Conservation (phyloP, 1,140 invertebrate genomes). For the Idris sp. region DNA sequence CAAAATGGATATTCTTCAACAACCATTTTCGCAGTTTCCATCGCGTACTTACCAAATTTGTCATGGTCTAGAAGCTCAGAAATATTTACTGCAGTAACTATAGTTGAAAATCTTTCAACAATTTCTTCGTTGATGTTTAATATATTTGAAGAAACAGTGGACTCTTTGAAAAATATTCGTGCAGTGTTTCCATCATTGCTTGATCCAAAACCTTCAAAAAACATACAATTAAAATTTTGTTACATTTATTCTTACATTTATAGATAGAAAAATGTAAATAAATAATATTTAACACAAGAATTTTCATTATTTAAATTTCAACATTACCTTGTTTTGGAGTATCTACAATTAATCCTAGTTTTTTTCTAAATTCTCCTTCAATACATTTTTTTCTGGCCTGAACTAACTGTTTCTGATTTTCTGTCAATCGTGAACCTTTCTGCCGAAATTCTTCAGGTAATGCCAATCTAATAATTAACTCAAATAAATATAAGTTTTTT, state of each 20-base stretch:
- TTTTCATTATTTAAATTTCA: too few relatives aligned
- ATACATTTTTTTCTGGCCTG: constrained; percentile 11
- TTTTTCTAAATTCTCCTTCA: constrained; percentile 4
- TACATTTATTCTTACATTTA: too few relatives aligned
- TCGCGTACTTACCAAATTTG: constrained; percentile 9
- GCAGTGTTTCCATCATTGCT: constrained; percentile 6
- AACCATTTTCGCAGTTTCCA: constrained; percentile 4
- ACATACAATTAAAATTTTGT: too few relatives aligned
- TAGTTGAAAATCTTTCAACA: neutral
- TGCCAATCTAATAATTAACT: constrained; percentile 3
- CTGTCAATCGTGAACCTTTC: constrained; percentile 9
- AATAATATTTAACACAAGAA: too few relatives aligned
- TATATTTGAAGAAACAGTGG: neutral
- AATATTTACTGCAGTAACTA: neutral
- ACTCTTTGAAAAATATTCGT: neutral
- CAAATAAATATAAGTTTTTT: neutral
- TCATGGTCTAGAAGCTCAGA: neutral
- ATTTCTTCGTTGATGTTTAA: neutral
- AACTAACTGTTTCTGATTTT: constrained; percentile 1
- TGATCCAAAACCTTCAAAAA: constrained; percentile 1
- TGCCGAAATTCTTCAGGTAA: constrained; percentile 9
- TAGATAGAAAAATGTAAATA: too few relatives aligned
- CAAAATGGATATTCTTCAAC: constrained; percentile 14
- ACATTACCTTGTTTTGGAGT: constrained; percentile 14
- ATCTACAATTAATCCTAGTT: constrained; percentile 26